These are phyloP conservation scores for Meriones psammophilus DNA, from an alignment of 2,797 vertebrate genomes.

Conservation along the genomic window DNA sequence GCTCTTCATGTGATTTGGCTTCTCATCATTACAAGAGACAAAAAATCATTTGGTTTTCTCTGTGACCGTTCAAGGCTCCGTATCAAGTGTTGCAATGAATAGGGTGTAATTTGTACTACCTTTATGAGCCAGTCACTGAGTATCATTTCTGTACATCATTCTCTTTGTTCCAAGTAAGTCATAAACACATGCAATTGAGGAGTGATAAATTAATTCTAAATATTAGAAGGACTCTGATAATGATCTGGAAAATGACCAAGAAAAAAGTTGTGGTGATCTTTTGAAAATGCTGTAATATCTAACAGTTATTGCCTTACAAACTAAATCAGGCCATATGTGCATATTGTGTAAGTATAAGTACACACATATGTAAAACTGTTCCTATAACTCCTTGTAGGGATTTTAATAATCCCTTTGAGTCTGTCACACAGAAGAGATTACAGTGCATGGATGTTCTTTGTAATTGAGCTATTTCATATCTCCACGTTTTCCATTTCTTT, in stretches of 20 bases:
- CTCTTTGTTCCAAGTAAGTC: background rate
- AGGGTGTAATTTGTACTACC: background rate
- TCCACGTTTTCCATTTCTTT: background rate
- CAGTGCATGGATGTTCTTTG: background rate
- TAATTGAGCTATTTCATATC: background rate
- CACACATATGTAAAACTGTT: background rate
- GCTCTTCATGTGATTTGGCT: background rate
- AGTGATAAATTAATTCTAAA: background rate
- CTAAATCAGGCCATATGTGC: background rate
- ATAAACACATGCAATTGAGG: background rate
- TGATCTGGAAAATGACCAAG: background rate
- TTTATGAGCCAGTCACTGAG: background rate
- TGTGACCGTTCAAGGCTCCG: background rate
- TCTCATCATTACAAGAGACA: background rate
- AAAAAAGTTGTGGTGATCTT: background rate
- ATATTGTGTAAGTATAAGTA: background rate
- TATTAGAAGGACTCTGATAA: background rate
- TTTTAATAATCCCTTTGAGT: background rate
- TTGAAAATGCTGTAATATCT: background rate
- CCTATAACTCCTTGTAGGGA: background rate
- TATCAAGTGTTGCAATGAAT: background rate
- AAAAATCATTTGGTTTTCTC: background rate
- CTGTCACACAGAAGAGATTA: background rate
- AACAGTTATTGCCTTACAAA: background rate
- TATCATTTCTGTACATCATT: background rate